These are phyloP conservation scores for Lophotriccus pileatus DNA, from an alignment of 2,797 vertebrate species.

Conservation along the genomic window DNA sequence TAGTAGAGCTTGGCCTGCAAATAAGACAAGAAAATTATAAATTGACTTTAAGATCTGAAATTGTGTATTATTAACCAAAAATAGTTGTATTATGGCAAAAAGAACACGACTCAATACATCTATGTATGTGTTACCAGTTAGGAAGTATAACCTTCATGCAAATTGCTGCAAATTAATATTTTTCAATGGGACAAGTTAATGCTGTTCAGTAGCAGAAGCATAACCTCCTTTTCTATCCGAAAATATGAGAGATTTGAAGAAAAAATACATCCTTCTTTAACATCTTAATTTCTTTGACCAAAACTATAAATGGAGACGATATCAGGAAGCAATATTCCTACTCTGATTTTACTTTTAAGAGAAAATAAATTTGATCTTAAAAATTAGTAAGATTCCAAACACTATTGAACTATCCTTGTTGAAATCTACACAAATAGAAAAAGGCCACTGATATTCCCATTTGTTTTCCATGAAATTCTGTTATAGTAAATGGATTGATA, in stretches of 20 bases:
- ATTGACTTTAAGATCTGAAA: neutral
- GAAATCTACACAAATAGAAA: neutral
- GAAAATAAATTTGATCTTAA: neutral
- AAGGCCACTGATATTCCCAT: neutral
- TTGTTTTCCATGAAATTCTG: neutral
- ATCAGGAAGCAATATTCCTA: neutral
- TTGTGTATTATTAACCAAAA: neutral
- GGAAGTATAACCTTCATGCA: neutral
- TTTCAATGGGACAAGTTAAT: neutral
- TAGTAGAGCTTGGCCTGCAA: neutral
- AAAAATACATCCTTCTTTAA: neutral
- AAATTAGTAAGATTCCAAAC: neutral
- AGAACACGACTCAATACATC: neutral
- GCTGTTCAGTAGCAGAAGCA: neutral
- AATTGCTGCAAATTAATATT: neutral
- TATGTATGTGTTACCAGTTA: neutral
- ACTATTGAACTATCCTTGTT: neutral
- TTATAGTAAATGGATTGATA: neutral
- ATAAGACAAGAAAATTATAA: neutral
- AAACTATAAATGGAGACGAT: neutral
- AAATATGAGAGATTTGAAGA: neutral
- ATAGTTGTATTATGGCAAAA: neutral
- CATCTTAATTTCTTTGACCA: neutral
- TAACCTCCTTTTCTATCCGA: neutral
- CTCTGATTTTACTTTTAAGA: neutral